phyloP scores from a whole-genome alignment of 2,113 vertebrate genomes.

The Hippolais icterina region DNA sequence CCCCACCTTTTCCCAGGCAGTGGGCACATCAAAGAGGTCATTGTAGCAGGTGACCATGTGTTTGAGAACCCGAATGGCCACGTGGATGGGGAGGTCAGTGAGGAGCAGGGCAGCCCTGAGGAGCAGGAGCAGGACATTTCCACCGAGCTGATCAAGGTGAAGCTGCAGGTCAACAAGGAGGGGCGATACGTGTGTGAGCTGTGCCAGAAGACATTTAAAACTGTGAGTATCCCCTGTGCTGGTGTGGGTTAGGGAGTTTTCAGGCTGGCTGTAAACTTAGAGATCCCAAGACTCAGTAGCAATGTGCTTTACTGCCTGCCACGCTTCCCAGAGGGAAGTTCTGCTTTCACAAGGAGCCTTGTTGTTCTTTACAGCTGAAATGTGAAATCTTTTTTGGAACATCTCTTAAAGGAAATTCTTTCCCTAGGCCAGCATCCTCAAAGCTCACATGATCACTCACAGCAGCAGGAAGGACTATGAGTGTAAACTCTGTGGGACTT shows the following conservation, averaged over 20 bases:
- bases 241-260: background rate
- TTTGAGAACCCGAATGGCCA: constrained; percentile 68
- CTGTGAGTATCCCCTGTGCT: constrained; percentile 70
- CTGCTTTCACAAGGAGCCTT: background rate
- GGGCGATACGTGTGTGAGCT: constrained; percentile 88
- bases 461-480: constrained; percentile 93
- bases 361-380: background rate
- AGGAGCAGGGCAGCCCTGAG: constrained; percentile 53
- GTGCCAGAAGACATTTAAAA: constrained; percentile 97
- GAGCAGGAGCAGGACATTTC: constrained; percentile 38
- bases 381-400: background rate
- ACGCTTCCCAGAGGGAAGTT: background rate
- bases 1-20: constrained; percentile 58
- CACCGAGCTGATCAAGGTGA: constrained; percentile 70
- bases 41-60: constrained; percentile 60
- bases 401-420: background rate
- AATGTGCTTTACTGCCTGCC: background rate
- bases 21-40: constrained; percentile 77
- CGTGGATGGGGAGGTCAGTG: constrained; percentile 28
- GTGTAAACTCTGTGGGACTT: constrained; percentile 88
- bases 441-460: constrained; percentile 95
- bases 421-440: constrained; percentile 89
- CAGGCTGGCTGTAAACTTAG: background rate
- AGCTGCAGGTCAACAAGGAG: constrained; percentile 83
- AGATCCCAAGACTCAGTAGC: background rate